phyloP scores from a whole-genome alignment of 2,888 invertebrate species.

The Acanthosoma haemorrhoidale region DNA sequence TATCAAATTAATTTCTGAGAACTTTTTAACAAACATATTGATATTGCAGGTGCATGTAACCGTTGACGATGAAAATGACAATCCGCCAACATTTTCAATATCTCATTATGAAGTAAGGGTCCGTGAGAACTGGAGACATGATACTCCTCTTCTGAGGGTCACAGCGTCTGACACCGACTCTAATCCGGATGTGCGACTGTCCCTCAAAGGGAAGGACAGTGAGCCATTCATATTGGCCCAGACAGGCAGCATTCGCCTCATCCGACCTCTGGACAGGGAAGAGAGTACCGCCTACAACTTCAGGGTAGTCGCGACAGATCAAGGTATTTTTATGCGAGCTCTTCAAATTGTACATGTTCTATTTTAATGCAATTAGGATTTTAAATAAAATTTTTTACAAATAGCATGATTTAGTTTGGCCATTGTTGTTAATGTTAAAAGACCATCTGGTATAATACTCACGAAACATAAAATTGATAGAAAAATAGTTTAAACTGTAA shows the following conservation, averaged over 20 bases:
- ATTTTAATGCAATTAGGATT: too few species aligned
- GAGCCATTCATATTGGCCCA: slow-evolving; percentile 66
- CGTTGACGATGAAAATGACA: slow-evolving; percentile 83
- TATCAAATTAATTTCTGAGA: too few species aligned
- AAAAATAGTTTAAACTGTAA: too few species aligned
- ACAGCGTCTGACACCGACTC: slow-evolving; percentile 19
- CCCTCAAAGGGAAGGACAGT: slow-evolving; percentile 64
- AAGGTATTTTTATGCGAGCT: slow-evolving; percentile 46
- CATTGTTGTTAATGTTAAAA: too few species aligned
- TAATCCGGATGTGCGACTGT: slow-evolving; percentile 64
- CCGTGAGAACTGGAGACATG: slow-evolving; percentile 66
- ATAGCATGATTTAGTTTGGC: too few species aligned
- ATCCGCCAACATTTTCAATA: slow-evolving; percentile 71
- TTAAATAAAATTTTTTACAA: too few species aligned
- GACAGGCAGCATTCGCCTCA: slow-evolving; percentile 57
- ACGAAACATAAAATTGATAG: too few species aligned
- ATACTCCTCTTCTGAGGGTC: slow-evolving; percentile 42
- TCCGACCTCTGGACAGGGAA: slow-evolving; percentile 66
- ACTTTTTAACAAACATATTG: too few species aligned
- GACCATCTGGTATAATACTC: too few species aligned
- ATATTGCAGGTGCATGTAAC: slow-evolving; percentile 56
- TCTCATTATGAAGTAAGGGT: slow-evolving; percentile 69
- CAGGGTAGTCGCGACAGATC: slow-evolving; percentile 68
- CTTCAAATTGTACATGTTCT: too few species aligned
- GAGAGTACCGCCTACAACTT: slow-evolving; percentile 61